Evolutionary conservation across 1,140 invertebrate genomes (phyloP).

Genomic region (Formica selysi): DNA sequence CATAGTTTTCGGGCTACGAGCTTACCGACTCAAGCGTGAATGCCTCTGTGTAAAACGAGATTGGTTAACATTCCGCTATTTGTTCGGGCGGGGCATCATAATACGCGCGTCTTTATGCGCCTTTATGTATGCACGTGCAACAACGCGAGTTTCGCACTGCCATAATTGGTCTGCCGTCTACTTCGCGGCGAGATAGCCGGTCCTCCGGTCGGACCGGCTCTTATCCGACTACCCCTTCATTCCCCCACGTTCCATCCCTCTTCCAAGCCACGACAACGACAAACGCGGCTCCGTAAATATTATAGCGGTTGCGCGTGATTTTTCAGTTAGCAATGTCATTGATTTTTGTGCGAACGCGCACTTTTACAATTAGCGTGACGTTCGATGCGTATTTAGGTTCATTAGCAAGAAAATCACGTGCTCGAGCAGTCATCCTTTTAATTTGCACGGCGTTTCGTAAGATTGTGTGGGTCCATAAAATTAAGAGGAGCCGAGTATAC

Average conservation of each 20-base stretch:
- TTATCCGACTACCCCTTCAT: conserved; percentile 63
- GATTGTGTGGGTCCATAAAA: background rate
- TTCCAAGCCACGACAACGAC: background rate
- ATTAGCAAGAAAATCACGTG: conserved; percentile 2
- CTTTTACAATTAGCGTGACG: background rate
- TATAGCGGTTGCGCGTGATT: conserved; percentile 27
- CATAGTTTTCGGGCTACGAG: background rate
- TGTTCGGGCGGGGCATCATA: background rate
- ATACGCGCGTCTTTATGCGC: conserved; percentile 15
- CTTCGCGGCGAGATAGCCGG: background rate
- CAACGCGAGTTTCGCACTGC: conserved; percentile 54
- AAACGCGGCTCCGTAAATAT: conserved; percentile 28
- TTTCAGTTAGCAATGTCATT: conserved; percentile 25
- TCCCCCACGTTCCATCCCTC: conserved; percentile 45
- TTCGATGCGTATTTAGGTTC: conserved; percentile 19
- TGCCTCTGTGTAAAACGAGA: conserved; percentile 19
- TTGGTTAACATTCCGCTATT: conserved; percentile 47
- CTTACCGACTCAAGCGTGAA: conserved; percentile 13
- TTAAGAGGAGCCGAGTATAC: background rate
- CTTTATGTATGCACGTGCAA: background rate
- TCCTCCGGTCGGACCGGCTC: background rate
- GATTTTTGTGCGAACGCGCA: conserved; percentile 46
- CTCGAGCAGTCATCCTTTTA: background rate
- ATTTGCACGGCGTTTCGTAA: conserved; percentile 7
- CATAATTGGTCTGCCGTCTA: conserved; percentile 67